A percentile compares a stretch with the other conserved stretches of the same genome.
Evolutionary conservation across 2,113 vertebrate genomes (phyloP).

Genomic region (Isurus oxyrinchus): DNA sequence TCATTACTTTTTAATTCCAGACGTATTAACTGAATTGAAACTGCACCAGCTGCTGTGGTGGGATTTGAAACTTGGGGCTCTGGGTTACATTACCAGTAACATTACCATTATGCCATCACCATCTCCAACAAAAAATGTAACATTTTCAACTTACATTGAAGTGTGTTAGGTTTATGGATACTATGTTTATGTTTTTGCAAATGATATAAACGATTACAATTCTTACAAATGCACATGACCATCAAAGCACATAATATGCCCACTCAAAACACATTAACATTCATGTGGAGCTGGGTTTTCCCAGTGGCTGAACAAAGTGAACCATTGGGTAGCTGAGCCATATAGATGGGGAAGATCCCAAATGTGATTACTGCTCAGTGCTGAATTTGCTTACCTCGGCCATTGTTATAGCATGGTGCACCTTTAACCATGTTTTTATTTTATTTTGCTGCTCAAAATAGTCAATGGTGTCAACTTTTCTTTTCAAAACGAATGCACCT

Average conservation of each 20-base stretch:
- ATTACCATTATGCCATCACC: too few relatives aligned
- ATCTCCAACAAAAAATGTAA: background rate
- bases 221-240: background rate
- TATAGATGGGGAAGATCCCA: background rate
- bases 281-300: background rate
- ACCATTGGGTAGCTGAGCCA: background rate
- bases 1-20: too few relatives aligned
- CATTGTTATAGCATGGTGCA: background rate
- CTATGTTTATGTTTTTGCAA: background rate
- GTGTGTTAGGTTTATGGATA: background rate
- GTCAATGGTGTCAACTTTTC: background rate
- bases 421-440: background rate
- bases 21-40: too few relatives aligned
- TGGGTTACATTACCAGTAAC: too few relatives aligned
- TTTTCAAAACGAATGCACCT: background rate
- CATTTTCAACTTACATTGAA: background rate
- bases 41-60: too few relatives aligned
- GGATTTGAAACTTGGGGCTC: too few relatives aligned
- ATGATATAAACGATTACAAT: background rate
- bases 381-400: background rate
- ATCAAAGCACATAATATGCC: too few relatives aligned
- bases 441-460: background rate
- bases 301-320: background rate
- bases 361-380: background rate
- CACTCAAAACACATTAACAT: background rate